phyloP scores from a whole-genome alignment of 2,797 vertebrate species.

The Capromys pilorides region DNA sequence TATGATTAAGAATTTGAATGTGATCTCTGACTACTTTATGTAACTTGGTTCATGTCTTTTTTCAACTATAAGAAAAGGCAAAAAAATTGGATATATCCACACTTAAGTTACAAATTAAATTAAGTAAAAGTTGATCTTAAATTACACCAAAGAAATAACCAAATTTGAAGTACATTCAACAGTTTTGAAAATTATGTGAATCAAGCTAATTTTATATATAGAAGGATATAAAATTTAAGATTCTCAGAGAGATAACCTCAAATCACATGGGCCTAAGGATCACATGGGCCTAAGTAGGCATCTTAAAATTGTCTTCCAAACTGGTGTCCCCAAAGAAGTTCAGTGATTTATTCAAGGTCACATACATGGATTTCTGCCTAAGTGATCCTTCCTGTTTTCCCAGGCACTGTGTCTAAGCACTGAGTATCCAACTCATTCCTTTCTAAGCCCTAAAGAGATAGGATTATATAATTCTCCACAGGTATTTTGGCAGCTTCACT shows the following conservation, averaged over 20 bases:
- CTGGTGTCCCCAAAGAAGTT: slow-evolving; percentile 28
- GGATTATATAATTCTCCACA: slow-evolving; percentile 70
- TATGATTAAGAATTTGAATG: slow-evolving; percentile 50
- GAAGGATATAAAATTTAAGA: slow-evolving; percentile 22
- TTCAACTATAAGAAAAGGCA: slow-evolving; percentile 14
- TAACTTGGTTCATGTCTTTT: not conserved
- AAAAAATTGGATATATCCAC: not conserved
- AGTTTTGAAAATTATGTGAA: slow-evolving; percentile 38
- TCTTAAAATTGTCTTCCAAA: slow-evolving; percentile 41
- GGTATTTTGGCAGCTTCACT: slow-evolving; percentile 61
- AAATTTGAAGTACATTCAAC: slow-evolving; percentile 36
- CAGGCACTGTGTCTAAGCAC: slow-evolving; percentile 54
- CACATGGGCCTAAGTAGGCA: not conserved
- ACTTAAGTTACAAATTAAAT: slow-evolving; percentile 54
- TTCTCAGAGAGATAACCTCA: not conserved
- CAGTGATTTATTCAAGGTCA: slow-evolving; percentile 75
- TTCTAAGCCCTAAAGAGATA: slow-evolving; percentile 59
- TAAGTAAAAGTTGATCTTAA: slow-evolving; percentile 50
- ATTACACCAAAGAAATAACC: not conserved
- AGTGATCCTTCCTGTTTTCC: slow-evolving; percentile 70
- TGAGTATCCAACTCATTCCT: slow-evolving; percentile 53
- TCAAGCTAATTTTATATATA: not conserved
- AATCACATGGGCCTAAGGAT: not conserved
- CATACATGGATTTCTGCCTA: slow-evolving; percentile 63
- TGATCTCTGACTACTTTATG: slow-evolving; percentile 23